These are phyloP conservation scores for Cephus nigrinus DNA, from an alignment of 2,888 invertebrate genomes.

Conservation along the genomic window DNA sequence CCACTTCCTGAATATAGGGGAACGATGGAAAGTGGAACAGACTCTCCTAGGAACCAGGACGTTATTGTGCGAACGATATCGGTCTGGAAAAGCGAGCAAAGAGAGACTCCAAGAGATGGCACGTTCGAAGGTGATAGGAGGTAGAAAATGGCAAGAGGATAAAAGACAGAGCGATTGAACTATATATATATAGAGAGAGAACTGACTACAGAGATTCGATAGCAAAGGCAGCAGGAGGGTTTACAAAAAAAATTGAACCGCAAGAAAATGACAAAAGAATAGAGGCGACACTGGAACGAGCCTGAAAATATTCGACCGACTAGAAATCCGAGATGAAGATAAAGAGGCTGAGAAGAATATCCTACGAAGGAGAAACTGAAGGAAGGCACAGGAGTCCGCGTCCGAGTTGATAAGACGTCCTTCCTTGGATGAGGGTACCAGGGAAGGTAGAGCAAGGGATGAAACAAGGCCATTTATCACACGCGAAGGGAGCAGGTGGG, in stretches of 20 bases:
- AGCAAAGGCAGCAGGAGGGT: background rate
- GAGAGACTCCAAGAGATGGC: background rate
- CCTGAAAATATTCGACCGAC: background rate
- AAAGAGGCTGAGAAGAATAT: slow-evolving; percentile 18
- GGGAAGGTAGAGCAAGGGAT: slow-evolving; percentile 30
- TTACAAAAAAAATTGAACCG: background rate
- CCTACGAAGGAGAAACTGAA: slow-evolving; percentile 15
- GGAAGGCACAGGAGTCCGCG: slow-evolving; percentile 24
- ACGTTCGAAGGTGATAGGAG: background rate
- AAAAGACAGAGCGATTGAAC: background rate
- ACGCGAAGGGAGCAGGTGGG: slow-evolving; percentile 53
- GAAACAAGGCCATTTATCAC: slow-evolving; percentile 58
- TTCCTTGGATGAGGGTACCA: slow-evolving; percentile 31
- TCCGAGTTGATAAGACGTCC: slow-evolving; percentile 56
- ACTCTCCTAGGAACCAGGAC: background rate
- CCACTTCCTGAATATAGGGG: slow-evolving; percentile 1
- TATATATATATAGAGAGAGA: background rate
- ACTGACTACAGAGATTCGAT: background rate
- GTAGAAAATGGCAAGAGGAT: background rate
- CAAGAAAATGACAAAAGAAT: slow-evolving; percentile 2
- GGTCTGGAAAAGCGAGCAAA: background rate
- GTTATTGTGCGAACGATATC: slow-evolving; percentile 2
- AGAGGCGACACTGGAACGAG: background rate
- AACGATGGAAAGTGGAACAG: slow-evolving; percentile 9
- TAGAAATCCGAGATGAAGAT: slow-evolving; percentile 2